Evolutionary conservation across 2,797 vertebrate genomes (phyloP).

Genomic region (Acanthornis magna): DNA sequence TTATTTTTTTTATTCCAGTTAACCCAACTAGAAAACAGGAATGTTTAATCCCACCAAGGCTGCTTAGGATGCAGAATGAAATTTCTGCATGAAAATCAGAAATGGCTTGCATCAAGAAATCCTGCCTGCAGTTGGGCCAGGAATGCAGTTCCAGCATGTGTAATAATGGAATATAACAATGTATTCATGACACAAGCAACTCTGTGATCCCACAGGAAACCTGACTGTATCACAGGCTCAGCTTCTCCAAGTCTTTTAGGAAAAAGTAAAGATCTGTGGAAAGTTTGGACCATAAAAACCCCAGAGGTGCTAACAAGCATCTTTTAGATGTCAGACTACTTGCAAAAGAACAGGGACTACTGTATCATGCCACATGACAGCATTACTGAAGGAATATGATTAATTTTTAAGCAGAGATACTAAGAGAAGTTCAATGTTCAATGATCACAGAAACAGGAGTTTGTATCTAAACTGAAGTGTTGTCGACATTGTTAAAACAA

Average conservation of each 20-base stretch:
- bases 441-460: neutral
- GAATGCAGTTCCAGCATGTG: neutral
- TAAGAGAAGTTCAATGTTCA: neutral
- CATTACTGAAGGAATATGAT: neutral
- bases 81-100: neutral
- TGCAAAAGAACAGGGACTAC: neutral
- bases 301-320: neutral
- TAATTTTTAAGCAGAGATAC: neutral
- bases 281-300: neutral
- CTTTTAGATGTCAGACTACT: neutral
- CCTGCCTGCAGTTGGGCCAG: accelerated
- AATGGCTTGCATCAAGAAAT: neutral
- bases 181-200: no score
- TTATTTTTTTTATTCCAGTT: neutral
- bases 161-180: neutral
- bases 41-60: neutral
- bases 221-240: neutral
- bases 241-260: neutral
- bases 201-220: neutral
- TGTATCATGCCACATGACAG: neutral
- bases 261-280: neutral
- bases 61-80: neutral
- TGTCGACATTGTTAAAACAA: neutral
- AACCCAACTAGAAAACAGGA: neutral
- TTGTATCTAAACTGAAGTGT: neutral